Conservation (phyloP, 2,888 invertebrate genomes). For the Tipula lateralis region DNA sequence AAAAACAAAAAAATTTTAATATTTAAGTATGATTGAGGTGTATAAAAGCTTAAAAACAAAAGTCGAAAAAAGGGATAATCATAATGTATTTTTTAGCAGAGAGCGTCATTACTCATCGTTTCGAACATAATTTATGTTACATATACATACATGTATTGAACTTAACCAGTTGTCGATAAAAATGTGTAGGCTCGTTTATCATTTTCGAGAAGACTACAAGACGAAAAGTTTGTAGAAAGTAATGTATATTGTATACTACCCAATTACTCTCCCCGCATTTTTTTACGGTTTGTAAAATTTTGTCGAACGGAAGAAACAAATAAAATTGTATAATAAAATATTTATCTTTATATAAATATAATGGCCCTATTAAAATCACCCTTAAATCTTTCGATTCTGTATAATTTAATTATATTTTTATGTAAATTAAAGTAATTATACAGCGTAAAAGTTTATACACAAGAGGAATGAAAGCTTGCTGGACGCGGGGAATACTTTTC, state of each 20-base stretch:
- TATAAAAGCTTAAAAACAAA: background rate
- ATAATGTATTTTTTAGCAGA: no score
- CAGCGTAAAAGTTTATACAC: background rate
- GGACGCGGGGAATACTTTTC: background rate
- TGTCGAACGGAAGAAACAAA: background rate
- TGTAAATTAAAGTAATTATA: background rate
- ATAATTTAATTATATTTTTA: constrained; percentile 2
- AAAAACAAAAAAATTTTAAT: background rate
- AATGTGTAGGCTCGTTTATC: no score
- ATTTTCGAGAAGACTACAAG: no score
- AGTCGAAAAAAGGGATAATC: background rate
- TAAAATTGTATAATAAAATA: background rate
- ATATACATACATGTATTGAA: no score
- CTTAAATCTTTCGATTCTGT: background rate
- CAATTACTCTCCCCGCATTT: background rate
- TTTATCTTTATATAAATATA: background rate
- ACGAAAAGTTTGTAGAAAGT: no score
- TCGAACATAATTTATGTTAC: no score
- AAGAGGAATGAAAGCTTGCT: background rate
- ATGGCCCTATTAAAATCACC: background rate
- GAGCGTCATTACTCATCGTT: no score
- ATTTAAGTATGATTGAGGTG: background rate
- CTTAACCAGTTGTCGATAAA: no score
- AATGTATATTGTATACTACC: no score
- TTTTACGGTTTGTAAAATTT: background rate